Evolutionary conservation across 2,888 invertebrate species (phyloP).

Genomic region (Venusia cambrica): DNA sequence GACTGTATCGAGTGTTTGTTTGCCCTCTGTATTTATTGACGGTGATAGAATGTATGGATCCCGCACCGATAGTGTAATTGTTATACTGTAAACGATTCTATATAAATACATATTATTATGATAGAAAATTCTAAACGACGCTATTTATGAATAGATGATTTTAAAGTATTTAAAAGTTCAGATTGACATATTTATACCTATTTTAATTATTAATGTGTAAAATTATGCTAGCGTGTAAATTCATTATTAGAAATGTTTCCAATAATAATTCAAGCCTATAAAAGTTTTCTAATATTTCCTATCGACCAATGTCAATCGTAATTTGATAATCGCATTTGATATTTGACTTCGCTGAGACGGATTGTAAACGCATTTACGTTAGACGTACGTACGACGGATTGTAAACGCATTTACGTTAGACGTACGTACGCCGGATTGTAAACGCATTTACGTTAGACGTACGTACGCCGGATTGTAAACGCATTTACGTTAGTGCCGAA

Average conservation of each 20-base stretch:
- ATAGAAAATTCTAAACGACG: constrained; percentile 66
- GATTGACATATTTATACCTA: constrained; percentile 68
- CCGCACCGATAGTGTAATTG: constrained; percentile 65
- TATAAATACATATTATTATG: constrained; percentile 52
- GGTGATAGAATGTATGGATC: constrained; percentile 55
- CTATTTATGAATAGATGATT: constrained; percentile 73
- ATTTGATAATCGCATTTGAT: constrained; percentile 60
- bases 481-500: constrained; percentile 68
- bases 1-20: constrained; percentile 75
- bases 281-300: constrained; percentile 50
- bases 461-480: constrained; percentile 52
- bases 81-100: constrained; percentile 59
- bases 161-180: constrained; percentile 72
- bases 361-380: constrained; percentile 66
- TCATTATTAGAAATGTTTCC: constrained; percentile 68
- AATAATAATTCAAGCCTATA: constrained; percentile 48
- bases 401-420: constrained; percentile 66
- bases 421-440: constrained; percentile 50
- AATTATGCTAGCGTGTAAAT: constrained; percentile 61
- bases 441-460: constrained; percentile 64
- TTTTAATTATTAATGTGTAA: constrained; percentile 63
- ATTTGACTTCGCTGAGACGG: constrained; percentile 46
- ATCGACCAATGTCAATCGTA: constrained; percentile 68
- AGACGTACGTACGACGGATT: constrained; percentile 46
- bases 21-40: constrained; percentile 64